Percentiles rank a stretch among this genome's conserved stretches.
These are phyloP conservation scores for Musca vetustissima DNA, from an alignment of 1,140 invertebrate species.

Conservation along the genomic window DNA sequence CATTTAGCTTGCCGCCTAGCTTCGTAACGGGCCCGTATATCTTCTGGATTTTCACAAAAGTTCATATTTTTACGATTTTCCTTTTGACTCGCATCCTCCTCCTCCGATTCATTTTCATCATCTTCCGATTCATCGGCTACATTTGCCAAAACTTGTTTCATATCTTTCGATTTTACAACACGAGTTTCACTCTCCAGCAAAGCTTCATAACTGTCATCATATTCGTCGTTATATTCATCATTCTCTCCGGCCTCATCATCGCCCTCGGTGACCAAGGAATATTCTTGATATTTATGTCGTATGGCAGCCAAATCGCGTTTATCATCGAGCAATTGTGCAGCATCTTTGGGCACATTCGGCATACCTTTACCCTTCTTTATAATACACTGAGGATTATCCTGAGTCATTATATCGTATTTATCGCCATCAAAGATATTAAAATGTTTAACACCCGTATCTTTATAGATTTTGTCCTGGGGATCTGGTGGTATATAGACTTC, in stretches of 20 bases:
- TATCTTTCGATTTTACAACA: conserved; percentile 41
- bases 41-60: conserved; percentile 78
- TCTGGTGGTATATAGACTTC: conserved; percentile 60
- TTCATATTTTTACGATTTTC: conserved; percentile 47
- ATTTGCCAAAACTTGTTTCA: conserved; percentile 45
- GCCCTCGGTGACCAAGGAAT: conserved; percentile 59
- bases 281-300: conserved; percentile 55
- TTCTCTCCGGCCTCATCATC: conserved; percentile 39
- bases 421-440: conserved; percentile 74
- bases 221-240: conserved; percentile 83
- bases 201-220: conserved; percentile 78
- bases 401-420: conserved; percentile 74
- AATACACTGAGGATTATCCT: conserved; percentile 57
- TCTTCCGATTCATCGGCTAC: conserved; percentile 36
- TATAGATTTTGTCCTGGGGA: conserved; percentile 58
- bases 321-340: conserved; percentile 71
- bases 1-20: conserved; percentile 59
- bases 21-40: conserved; percentile 66
- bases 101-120: conserved; percentile 35
- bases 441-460: conserved; percentile 61
- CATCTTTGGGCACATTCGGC: conserved; percentile 60
- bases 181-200: conserved; percentile 49
- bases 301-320: conserved; percentile 65
- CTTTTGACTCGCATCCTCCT: conserved; percentile 34
- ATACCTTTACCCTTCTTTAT: conserved; percentile 52